Evolutionary conservation across 2,797 vertebrate species (phyloP), one percentile per base, ranked within the genome.

Genomic region (Cetoscarus ocellatus): DNA sequence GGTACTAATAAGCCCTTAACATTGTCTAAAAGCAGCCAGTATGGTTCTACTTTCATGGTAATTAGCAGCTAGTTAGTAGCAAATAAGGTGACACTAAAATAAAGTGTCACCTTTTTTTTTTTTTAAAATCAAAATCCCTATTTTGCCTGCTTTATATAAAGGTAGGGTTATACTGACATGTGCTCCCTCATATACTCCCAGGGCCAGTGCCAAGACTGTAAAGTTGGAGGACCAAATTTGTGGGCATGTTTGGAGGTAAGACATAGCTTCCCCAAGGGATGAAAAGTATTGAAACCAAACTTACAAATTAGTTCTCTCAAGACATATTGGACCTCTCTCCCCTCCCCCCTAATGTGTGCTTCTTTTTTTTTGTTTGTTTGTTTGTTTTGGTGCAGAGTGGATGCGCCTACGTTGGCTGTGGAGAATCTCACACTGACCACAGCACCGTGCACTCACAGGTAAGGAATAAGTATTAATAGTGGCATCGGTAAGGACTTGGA

Each of bases 361-460:
- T n/a, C 18, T 13, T 52, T 1, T 44, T 52, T 0, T 2, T 85
- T 84, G 19, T 38, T 49, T 76, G 0, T 82, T 52, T 83, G 88
- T 11, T 5, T 43, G 10, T 43, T 43, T 85, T 58, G 82, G 74
- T 87, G 66, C 80, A 99, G 98, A 96, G 96, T 75, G 96, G 95
- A 84, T 99, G 98, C 67, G 91, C 96, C 0, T 99, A 99, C 17
- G 97, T 99, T 75, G 98, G 98, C 73, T 99, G 98, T 73, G 98
- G 98, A 68, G 98, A 99, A 83, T 98, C 97, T 57, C 96, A 99
- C 43, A 90, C 95, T 7, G 98, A 99, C 93, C 98, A 99, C 87
- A 99, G 98, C 88, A 99, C 98, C 1, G 94, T 96, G 73, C 98
- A 99, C 92, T 99, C 98, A 45, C 97, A 99, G 98, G 98, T 99